phyloP scores from a whole-genome alignment of 2,797 vertebrate species.

The Microchirus variegatus region DNA sequence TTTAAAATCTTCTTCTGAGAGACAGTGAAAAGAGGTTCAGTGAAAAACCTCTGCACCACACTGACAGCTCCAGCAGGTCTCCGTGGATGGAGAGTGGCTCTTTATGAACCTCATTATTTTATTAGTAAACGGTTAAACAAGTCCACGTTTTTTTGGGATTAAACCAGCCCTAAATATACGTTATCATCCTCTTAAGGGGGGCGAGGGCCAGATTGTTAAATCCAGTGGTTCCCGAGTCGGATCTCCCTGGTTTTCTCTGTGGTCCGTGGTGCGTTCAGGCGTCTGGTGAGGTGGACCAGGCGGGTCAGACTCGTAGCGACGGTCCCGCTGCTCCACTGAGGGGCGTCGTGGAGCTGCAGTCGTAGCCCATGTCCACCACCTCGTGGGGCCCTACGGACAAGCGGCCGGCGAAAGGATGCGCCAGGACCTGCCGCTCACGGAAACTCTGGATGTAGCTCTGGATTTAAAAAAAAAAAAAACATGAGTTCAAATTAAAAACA shows the following conservation, averaged over 20 bases:
- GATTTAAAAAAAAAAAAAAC: neutral
- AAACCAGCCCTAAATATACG: slow-evolving; percentile 30
- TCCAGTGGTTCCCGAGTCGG: slow-evolving; percentile 11
- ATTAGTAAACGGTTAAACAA: slow-evolving; percentile 23
- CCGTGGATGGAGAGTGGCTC: neutral
- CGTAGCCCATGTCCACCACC: slow-evolving; percentile 90
- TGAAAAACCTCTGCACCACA: slow-evolving; percentile 23
- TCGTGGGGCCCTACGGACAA: slow-evolving; percentile 84
- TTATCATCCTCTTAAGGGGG: slow-evolving; percentile 14
- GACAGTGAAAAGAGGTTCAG: slow-evolving; percentile 24
- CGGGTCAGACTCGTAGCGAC: slow-evolving; percentile 84
- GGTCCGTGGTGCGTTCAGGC: slow-evolving; percentile 22
- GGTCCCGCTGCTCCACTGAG: slow-evolving; percentile 87
- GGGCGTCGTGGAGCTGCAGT: slow-evolving; percentile 88
- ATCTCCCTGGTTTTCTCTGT: slow-evolving; percentile 18
- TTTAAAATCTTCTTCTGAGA: slow-evolving; percentile 25
- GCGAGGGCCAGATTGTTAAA: slow-evolving; percentile 25
- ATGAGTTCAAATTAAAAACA: neutral
- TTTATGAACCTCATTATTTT: slow-evolving; percentile 2
- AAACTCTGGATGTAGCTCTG: slow-evolving; percentile 99
- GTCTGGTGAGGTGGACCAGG: neutral
- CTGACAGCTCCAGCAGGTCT: slow-evolving; percentile 11
- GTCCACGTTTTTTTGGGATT: slow-evolving; percentile 38
- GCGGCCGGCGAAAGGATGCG: slow-evolving; percentile 82
- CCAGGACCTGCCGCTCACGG: slow-evolving; percentile 90